Percentiles rank a stretch among this genome's conserved stretches.
Evolutionary conservation across 1,140 invertebrate genomes (phyloP).

Genomic region (Hormaphis cornu): DNA sequence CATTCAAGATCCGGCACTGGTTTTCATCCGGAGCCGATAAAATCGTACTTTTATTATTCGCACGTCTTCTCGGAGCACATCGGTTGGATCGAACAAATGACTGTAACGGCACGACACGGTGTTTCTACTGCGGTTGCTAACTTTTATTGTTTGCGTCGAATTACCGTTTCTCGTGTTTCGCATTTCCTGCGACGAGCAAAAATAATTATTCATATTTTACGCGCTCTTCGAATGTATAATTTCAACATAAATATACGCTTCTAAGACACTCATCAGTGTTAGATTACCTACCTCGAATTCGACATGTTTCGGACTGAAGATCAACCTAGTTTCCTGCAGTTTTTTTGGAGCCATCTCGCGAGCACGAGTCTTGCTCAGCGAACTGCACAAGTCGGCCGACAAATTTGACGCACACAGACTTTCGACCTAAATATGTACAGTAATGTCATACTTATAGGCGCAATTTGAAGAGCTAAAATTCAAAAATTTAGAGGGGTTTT

Average conservation of each 20-base stretch:
- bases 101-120: not conserved
- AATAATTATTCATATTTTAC: too few relatives aligned
- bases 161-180: not conserved
- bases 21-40: too few relatives aligned
- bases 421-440: too few relatives aligned
- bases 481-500: too few relatives aligned
- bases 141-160: not conserved
- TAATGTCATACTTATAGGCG: too few relatives aligned
- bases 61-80: not conserved
- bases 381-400: not conserved
- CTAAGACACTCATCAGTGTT: too few relatives aligned
- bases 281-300: not conserved
- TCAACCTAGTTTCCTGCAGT: not conserved
- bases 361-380: not conserved
- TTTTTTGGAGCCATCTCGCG: not conserved
- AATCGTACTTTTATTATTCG: not conserved
- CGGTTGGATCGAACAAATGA: constrained; percentile 9
- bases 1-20: too few relatives aligned
- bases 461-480: too few relatives aligned
- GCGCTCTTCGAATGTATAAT: not conserved
- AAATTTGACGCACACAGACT: too few relatives aligned
- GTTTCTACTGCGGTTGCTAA: not conserved
- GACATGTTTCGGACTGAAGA: not conserved
- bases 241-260: not conserved
- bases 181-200: too few relatives aligned